A percentile compares a stretch with the other conserved stretches of the same genome.
Evolutionary conservation across 2,888 invertebrate genomes (phyloP).

Genomic region (Scaptomyza flava): DNA sequence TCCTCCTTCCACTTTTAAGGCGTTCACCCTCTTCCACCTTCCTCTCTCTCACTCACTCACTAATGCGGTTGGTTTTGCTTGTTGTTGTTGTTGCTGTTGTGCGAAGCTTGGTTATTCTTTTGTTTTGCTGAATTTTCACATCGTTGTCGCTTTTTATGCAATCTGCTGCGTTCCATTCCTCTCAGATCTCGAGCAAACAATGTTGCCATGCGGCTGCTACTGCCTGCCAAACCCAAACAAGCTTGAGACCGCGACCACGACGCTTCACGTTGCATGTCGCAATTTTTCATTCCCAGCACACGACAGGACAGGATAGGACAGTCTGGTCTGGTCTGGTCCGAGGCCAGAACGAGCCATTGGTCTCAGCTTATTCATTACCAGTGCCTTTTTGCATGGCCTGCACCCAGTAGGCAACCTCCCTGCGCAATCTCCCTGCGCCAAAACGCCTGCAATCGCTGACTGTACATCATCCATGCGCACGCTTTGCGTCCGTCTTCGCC

Average conservation of each 20-base stretch:
- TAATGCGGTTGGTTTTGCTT: slow-evolving; percentile 76
- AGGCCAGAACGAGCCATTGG: slow-evolving; percentile 26
- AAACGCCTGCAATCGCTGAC: slow-evolving; percentile 63
- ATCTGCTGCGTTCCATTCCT: slow-evolving; percentile 38
- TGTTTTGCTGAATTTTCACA: slow-evolving; percentile 50
- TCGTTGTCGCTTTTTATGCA: slow-evolving; percentile 56
- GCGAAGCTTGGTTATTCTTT: slow-evolving; percentile 65
- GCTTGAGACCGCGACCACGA: slow-evolving; percentile 61
- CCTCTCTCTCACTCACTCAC: slow-evolving; percentile 47
- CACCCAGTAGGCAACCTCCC: slow-evolving; percentile 26
- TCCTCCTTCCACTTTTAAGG: slow-evolving; percentile 26
- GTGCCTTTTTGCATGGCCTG: slow-evolving; percentile 54
- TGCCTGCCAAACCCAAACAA: slow-evolving; percentile 71
- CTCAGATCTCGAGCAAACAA: slow-evolving; percentile 60
- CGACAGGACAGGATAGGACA: slow-evolving; percentile 13
- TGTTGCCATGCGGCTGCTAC: slow-evolving; percentile 67
- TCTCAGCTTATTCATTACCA: slow-evolving; percentile 70
- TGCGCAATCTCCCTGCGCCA: neutral
- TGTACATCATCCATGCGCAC: slow-evolving; percentile 68
- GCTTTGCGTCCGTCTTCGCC: slow-evolving; percentile 50
- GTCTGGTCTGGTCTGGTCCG: slow-evolving; percentile 8
- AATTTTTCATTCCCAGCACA: slow-evolving; percentile 70
- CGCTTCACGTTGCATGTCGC: slow-evolving; percentile 48
- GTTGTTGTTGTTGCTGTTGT: slow-evolving; percentile 53
- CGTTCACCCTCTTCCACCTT: neutral